Evolutionary conservation across 1,140 invertebrate genomes (phyloP), one percentile per base, ranked within the genome.

Genomic region (Goniozus legneri): DNA sequence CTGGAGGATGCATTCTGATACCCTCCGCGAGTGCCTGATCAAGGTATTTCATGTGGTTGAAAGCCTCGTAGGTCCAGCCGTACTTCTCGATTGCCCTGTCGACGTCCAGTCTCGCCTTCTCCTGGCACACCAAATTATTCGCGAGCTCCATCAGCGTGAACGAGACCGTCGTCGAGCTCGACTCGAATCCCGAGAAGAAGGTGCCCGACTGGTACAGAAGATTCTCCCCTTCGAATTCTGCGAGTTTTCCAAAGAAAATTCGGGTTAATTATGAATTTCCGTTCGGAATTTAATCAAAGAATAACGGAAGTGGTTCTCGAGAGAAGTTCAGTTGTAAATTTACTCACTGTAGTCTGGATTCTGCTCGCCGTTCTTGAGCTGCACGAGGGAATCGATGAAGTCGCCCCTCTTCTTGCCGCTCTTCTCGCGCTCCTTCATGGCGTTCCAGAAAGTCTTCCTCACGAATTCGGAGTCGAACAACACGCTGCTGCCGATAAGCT

Each of bases 51-150:
- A 70, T 72, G 0, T 72, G 55, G 20, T 61, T 65, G 20, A 72
- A 65, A 12, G 66, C 65, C 33, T 70, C 66, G 27, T 63, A 67
- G 0, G 60, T 65, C 41, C 62, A 45, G 2, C 64, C 66, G 48
- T 67, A 36, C 39, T 63, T 54, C 8, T 54, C 53, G n/a, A 79
- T 65, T 10, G 72, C 61, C 24, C 59, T 52, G 32, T 80, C 68
- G 2, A 88, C 79, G 68, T 87, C 84, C 50, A 80, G 55, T 12
- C 78, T 69, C 0, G 84, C 52, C 52, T 69, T 76, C 32, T 80
- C 62, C 35, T 71, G 69, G 19, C 35, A 52, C 13, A 65, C 55
- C 7, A 52, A 32, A 35, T 68, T 42, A 30, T 59, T 65, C 0
- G 69, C 79, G 10, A 84, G 58, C 27, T 72, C 65, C 56, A 76